Evolutionary conservation across 2,113 vertebrate species (phyloP).

Genomic region (Clupea harengus): DNA sequence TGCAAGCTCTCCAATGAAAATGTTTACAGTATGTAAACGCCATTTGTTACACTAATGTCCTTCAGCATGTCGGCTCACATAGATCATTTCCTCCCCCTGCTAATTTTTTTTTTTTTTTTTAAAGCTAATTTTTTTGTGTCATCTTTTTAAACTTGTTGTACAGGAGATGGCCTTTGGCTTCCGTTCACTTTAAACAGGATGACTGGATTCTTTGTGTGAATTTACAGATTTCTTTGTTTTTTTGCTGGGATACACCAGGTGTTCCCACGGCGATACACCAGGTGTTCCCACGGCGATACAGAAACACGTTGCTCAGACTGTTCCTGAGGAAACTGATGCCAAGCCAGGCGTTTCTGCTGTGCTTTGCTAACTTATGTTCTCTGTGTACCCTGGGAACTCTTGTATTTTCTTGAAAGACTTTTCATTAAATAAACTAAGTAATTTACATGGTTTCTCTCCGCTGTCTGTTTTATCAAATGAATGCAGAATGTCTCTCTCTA

Average conservation of each 20-base stretch:
- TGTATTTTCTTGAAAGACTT: slow-evolving; percentile 69
- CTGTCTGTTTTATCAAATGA: slow-evolving; percentile 9
- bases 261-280: slow-evolving; percentile 46
- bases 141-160: slow-evolving; percentile 66
- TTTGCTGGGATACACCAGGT: slow-evolving; percentile 49
- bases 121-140: slow-evolving; percentile 66
- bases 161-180: slow-evolving; percentile 54
- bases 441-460: slow-evolving; percentile 54
- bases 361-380: slow-evolving; percentile 68
- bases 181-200: slow-evolving; percentile 39
- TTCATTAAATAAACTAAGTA: slow-evolving; percentile 71
- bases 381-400: slow-evolving; percentile 68
- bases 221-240: slow-evolving; percentile 47
- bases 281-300: slow-evolving; percentile 46
- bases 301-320: slow-evolving; percentile 33
- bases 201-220: slow-evolving; percentile 51
- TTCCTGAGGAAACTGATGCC: slow-evolving; percentile 48
- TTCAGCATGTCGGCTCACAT: neutral
- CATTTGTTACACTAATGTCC: slow-evolving; percentile 3
- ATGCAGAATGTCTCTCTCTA: too few species aligned
- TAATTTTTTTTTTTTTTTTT: neutral
- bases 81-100: neutral
- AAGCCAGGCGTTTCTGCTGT: slow-evolving; percentile 54
- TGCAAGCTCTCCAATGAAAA: neutral
- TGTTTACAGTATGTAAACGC: neutral